Conservation (phyloP, 2,888 invertebrate genomes). For the Smittia aterrima region DNA sequence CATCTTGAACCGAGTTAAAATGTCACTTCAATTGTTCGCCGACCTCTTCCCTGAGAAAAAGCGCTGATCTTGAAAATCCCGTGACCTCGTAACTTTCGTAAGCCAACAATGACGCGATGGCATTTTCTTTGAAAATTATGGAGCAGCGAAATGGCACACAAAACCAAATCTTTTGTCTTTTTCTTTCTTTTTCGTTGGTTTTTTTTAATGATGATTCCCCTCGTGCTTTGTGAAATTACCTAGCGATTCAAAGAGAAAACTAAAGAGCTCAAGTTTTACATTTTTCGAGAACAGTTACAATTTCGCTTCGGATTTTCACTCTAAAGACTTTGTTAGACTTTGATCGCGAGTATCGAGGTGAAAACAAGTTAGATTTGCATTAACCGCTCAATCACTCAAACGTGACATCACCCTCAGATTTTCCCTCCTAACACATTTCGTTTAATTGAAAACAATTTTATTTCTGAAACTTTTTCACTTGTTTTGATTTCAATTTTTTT, state of each 20-base stretch:
- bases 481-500: neutral
- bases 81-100: conserved; percentile 14
- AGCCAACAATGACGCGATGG: neutral
- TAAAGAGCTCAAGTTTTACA: neutral
- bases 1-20: neutral
- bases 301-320: neutral
- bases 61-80: neutral
- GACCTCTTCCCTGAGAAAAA: neutral
- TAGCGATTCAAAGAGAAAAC: conserved; percentile 8
- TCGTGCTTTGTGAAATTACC: conserved; percentile 16
- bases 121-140: conserved; percentile 9
- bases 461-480: neutral
- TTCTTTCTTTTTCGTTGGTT: neutral
- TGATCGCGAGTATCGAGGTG: too few relatives aligned
- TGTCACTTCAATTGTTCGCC: neutral
- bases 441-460: neutral
- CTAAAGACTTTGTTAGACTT: too few relatives aligned
- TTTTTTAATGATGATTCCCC: conserved; percentile 16
- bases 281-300: conserved; percentile 27
- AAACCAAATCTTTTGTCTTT: conserved; percentile 14
- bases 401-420: too few relatives aligned
- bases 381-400: too few relatives aligned
- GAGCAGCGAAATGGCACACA: conserved; percentile 25
- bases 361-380: too few relatives aligned
- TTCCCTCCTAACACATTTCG: too few relatives aligned